phyloP scores from a whole-genome alignment of 2,888 invertebrate species.

The Scaptomyza flava region DNA sequence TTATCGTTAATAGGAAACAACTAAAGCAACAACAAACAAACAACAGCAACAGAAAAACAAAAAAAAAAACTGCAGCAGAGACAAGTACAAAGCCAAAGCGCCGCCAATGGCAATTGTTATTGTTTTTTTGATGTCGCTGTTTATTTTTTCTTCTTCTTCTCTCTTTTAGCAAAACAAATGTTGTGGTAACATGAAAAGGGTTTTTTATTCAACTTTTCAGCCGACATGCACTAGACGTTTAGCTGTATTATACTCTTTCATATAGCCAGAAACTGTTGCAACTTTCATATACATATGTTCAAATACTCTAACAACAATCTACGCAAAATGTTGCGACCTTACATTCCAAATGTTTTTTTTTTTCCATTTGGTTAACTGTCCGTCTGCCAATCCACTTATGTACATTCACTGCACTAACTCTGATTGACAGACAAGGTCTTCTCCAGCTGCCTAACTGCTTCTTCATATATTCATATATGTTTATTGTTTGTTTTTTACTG shows the following conservation, averaged over 20 bases:
- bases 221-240: slow-evolving; percentile 51
- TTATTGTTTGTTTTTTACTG: slow-evolving; percentile 30
- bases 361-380: not conserved
- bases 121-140: slow-evolving; percentile 32
- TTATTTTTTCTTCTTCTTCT: slow-evolving; percentile 11
- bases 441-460: slow-evolving; percentile 19
- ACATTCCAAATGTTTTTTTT: slow-evolving; percentile 7
- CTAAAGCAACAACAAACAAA: slow-evolving; percentile 52
- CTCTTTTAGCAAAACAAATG: slow-evolving; percentile 61
- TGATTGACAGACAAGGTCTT: slow-evolving; percentile 65
- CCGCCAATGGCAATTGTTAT: slow-evolving; percentile 65
- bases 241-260: not conserved
- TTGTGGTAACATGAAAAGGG: slow-evolving; percentile 76
- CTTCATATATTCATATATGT: not conserved
- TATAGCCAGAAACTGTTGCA: slow-evolving; percentile 33
- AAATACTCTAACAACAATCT: slow-evolving; percentile 51
- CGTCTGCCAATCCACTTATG: slow-evolving; percentile 4
- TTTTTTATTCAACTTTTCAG: slow-evolving; percentile 38
- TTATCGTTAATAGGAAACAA: slow-evolving; percentile 80
- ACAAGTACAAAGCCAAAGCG: slow-evolving; percentile 76
- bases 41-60: slow-evolving; percentile 5
- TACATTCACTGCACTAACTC: slow-evolving; percentile 52
- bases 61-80: slow-evolving; percentile 46
- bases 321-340: slow-evolving; percentile 44
- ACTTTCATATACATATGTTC: slow-evolving; percentile 63